Evolutionary conservation across 2,113 vertebrate genomes (phyloP), one percentile per base, ranked within the genome.

Genomic region (Pollachius pollachius): DNA sequence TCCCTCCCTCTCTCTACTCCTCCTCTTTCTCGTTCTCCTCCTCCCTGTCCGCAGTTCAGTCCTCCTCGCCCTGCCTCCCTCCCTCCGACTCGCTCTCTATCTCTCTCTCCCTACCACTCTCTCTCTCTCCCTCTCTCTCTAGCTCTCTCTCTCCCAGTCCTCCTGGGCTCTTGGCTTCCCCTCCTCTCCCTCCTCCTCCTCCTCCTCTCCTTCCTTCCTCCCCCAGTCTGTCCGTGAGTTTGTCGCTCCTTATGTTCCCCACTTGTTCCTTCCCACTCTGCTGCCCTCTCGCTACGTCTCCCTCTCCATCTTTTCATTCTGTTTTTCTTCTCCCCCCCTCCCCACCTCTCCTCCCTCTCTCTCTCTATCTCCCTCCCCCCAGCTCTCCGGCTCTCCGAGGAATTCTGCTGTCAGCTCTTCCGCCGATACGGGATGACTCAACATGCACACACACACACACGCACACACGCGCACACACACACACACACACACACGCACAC

Each of bases 341-440:
- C 30, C 30, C 30, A n/a, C 61, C 64, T 69, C 60, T 52, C 30
- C 71, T 74, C 62, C 65, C 57, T 71, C 66, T 74, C 71, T 76
- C 80, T 75, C 82, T 77, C 75, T 74, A 69, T 18, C 60, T 63
- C 15, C 52, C n/a, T 8, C 16, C 81, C 72, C 85, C 68, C 73
- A 17, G 70, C 70, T 68, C 41, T 9, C 41, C 8, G 7, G 59
- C 74, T 89, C 89, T 85, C 82, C 0, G 69, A 84, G 87, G 87
- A 90, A 89, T 90, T 90, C 89, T 89, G 86, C 86, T 85, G 89
- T 89, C 81, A 90, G 85, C 81, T n/a, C 54, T 69, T 67, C 77
- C 81, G 72, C 86, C 89, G 89, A 90, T 84, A 85, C 77, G 56
- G 75, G 73, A 73, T 65, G 85, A 83, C 85, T 90, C 73, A 82